phyloP scores from a whole-genome alignment of 2,113 vertebrate species.

The Manacus vitellinus region DNA sequence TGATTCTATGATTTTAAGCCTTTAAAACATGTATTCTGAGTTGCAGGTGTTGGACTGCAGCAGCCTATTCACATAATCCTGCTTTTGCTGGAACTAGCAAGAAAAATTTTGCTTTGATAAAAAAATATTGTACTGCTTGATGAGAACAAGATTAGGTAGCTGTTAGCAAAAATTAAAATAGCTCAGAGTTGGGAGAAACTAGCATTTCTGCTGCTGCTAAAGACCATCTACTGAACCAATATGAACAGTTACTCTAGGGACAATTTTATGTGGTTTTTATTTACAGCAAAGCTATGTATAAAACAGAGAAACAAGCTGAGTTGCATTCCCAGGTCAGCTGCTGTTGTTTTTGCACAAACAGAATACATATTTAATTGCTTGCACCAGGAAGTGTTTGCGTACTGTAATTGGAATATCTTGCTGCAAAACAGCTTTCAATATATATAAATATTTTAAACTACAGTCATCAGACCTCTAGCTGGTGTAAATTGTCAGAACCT shows the following conservation, averaged over 20 bases:
- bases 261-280: not conserved
- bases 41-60: not conserved
- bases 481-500: slow-evolving; percentile 31
- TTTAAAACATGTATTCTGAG: not conserved
- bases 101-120: not conserved
- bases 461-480: slow-evolving; percentile 10
- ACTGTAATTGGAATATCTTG: slow-evolving; percentile 21
- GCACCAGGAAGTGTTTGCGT: slow-evolving; percentile 1
- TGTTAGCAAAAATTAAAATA: not conserved
- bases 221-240: not conserved
- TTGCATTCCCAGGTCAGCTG: slow-evolving; percentile 4
- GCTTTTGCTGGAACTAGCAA: not conserved
- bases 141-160: not conserved
- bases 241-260: not conserved
- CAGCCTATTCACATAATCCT: not conserved
- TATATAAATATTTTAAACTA: slow-evolving; percentile 48
- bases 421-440: slow-evolving; percentile 35
- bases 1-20: not conserved
- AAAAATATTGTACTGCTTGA: not conserved
- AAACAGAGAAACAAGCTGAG: not conserved
- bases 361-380: slow-evolving; percentile 28
- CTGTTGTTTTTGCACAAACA: slow-evolving; percentile 1
- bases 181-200: not conserved
- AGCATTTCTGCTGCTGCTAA: not conserved
- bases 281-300: slow-evolving; percentile 4